Evolutionary conservation across 2,888 invertebrate species (phyloP).

Genomic region (Theretra japonica): DNA sequence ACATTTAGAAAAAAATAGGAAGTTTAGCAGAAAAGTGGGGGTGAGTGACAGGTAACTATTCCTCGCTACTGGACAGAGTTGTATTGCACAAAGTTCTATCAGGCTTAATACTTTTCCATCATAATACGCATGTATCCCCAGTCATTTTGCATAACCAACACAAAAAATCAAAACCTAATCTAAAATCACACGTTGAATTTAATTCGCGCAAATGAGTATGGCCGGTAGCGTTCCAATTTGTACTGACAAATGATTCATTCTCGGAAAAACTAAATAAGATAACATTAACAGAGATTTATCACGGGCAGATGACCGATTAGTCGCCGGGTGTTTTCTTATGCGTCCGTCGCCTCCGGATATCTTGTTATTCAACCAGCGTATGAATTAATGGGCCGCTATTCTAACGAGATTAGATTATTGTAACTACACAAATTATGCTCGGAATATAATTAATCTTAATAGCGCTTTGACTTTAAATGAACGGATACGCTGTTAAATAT

Average conservation of each 20-base stretch:
- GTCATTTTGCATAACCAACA: too few relatives aligned
- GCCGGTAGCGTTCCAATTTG: conserved; percentile 11
- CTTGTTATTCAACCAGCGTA: conserved; percentile 39
- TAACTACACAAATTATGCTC: conserved; percentile 28
- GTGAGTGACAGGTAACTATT: too few relatives aligned
- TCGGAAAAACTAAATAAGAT: conserved; percentile 25
- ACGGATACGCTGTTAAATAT: not conserved
- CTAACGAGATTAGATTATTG: conserved; percentile 42
- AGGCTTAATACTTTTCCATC: too few relatives aligned
- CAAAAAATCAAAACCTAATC: not conserved
- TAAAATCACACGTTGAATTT: not conserved
- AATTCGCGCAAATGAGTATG: not conserved
- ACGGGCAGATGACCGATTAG: conserved; percentile 37
- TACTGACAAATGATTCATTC: conserved; percentile 23
- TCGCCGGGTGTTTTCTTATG: conserved; percentile 38
- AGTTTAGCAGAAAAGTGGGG: too few relatives aligned
- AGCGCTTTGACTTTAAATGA: conserved; percentile 14
- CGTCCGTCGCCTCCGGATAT: conserved; percentile 41
- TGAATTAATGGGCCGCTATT: conserved; percentile 42
- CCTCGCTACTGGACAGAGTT: too few relatives aligned
- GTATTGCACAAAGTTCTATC: too few relatives aligned
- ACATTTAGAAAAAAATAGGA: too few relatives aligned
- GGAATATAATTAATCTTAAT: conserved; percentile 29
- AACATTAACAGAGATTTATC: conserved; percentile 26
- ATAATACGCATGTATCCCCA: too few relatives aligned